Conservation (phyloP, 2,113 vertebrate species). For the Epinephelus lanceolatus region DNA sequence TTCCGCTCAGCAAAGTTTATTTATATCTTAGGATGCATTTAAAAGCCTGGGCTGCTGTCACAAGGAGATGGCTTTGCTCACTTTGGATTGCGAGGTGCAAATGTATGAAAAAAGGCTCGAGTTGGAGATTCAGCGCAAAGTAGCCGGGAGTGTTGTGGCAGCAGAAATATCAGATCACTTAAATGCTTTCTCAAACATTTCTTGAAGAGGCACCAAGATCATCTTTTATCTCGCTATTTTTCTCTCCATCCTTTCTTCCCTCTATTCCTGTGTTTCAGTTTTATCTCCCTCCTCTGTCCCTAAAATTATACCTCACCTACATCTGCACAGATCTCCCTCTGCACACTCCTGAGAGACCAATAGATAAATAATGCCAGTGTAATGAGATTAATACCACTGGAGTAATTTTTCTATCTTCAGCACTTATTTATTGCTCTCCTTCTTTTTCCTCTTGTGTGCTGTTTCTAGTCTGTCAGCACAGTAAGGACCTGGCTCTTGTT, state of each 20-base stretch:
- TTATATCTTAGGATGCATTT: conserved; percentile 81
- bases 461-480: background rate
- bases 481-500: background rate
- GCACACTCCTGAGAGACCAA: background rate
- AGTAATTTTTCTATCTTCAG: background rate
- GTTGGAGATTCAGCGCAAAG: conserved; percentile 73
- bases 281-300: background rate
- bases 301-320: conserved; percentile 20
- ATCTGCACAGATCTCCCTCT: conserved; percentile 4
- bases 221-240: conserved; percentile 45
- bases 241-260: conserved; percentile 5
- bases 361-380: background rate
- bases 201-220: conserved; percentile 48
- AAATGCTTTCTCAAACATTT: conserved; percentile 78
- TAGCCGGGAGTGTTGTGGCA: conserved; percentile 76
- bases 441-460: background rate
- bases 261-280: conserved; percentile 3
- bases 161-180: conserved; percentile 77
- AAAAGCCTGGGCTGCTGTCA: conserved; percentile 77
- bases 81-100: conserved; percentile 83
- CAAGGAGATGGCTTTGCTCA: conserved; percentile 69
- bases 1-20: conserved; percentile 78
- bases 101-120: conserved; percentile 84
- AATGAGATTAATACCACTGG: background rate
- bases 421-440: background rate